Evolutionary conservation across 2,888 invertebrate species (phyloP).

Genomic region (Tricholauxania praeusta): DNA sequence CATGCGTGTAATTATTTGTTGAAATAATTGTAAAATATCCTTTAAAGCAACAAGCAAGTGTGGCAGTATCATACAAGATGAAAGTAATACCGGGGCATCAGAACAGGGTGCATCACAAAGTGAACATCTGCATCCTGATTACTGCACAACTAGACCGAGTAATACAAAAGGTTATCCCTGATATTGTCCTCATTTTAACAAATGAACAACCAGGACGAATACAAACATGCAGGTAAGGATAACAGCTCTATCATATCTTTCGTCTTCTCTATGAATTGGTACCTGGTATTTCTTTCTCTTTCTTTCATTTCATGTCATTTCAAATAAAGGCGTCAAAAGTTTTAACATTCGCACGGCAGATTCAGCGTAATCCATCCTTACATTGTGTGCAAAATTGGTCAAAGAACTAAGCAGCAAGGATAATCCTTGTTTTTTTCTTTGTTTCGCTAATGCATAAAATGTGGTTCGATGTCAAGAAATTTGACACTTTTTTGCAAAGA

Average conservation of each 20-base stretch:
- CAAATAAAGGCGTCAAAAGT: conserved; percentile 42
- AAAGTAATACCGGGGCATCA: conserved; percentile 38
- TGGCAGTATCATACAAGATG: conserved; percentile 45
- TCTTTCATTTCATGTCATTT: not conserved
- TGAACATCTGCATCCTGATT: conserved; percentile 53
- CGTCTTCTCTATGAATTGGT: not conserved
- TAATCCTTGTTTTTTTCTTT: conserved; percentile 40
- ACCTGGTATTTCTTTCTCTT: not conserved
- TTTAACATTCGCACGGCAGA: conserved; percentile 38
- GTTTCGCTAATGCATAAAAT: conserved; percentile 27
- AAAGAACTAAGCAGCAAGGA: conserved; percentile 27
- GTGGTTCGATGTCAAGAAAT: conserved; percentile 38
- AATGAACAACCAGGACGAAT: conserved; percentile 1
- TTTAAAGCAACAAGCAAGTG: conserved; percentile 20
- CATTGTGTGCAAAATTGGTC: conserved; percentile 21
- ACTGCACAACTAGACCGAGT: conserved; percentile 34
- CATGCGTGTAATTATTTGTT: conserved; percentile 5
- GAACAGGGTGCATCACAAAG: conserved; percentile 29
- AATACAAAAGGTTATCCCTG: conserved; percentile 2
- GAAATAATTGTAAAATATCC: conserved; percentile 1
- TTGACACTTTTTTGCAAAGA: conserved; percentile 35
- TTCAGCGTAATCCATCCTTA: not conserved
- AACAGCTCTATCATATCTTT: not conserved
- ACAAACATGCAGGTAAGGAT: conserved; percentile 15
- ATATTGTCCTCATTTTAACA: conserved; percentile 16